Evolutionary conservation across 2,888 invertebrate species (phyloP).

Genomic region (Chymomyza caudatula): DNA sequence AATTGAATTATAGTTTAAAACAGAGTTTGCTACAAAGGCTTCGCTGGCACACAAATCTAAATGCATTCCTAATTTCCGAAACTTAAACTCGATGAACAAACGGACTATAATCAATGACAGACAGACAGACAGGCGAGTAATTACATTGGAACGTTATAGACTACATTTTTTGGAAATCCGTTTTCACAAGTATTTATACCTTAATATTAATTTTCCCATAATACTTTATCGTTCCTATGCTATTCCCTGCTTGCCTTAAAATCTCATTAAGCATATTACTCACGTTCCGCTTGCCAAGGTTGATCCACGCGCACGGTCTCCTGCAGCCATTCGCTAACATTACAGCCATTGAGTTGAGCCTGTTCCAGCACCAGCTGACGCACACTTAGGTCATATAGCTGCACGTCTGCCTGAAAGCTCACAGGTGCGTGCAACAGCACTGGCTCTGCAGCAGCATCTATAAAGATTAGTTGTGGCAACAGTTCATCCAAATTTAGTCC

Average conservation of each 20-base stretch:
- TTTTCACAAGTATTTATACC: too few relatives aligned
- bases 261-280: constrained; percentile 3
- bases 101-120: too few relatives aligned
- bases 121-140: too few relatives aligned
- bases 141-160: too few relatives aligned
- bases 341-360: constrained; percentile 73
- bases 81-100: neutral
- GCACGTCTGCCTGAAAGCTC: constrained; percentile 73
- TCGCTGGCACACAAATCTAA: neutral
- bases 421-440: constrained; percentile 70
- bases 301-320: constrained; percentile 78
- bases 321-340: constrained; percentile 76
- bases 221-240: too few relatives aligned
- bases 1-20: too few relatives aligned
- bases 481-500: constrained; percentile 73
- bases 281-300: constrained; percentile 56
- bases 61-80: neutral
- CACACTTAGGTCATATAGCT: constrained; percentile 53
- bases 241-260: too few relatives aligned
- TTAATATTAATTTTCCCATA: too few relatives aligned
- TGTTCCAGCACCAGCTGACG: constrained; percentile 59
- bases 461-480: constrained; percentile 76
- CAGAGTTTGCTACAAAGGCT: too few relatives aligned
- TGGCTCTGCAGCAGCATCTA: constrained; percentile 63
- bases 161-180: too few relatives aligned